Evolutionary conservation across 2,113 vertebrate species (phyloP).

Genomic region (Zingel zingel): DNA sequence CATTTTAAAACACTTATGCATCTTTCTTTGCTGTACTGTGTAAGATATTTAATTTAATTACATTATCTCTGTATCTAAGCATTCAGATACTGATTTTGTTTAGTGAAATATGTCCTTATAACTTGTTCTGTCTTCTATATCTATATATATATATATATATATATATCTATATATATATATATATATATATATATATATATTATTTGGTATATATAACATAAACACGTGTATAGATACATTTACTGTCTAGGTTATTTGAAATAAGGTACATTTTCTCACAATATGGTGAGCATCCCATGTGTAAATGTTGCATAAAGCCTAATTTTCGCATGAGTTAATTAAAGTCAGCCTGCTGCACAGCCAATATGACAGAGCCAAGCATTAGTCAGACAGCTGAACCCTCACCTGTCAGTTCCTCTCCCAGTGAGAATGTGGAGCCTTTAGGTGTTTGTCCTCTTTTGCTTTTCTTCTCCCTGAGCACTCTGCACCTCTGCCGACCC

Average conservation of each 20-base stretch:
- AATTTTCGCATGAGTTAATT: background rate
- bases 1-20: background rate
- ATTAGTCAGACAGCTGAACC: background rate
- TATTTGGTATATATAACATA: too few species aligned
- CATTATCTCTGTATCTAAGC: background rate
- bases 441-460: conserved; percentile 8
- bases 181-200: too few species aligned
- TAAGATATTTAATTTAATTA: background rate
- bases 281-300: background rate
- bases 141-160: too few species aligned
- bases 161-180: too few species aligned
- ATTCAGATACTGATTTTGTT: too few species aligned
- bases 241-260: background rate
- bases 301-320: background rate
- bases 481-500: conserved; percentile 21
- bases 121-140: background rate
- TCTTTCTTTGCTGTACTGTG: background rate
- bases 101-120: background rate
- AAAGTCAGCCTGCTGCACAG: background rate
- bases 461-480: conserved; percentile 15
- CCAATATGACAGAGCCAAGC: background rate
- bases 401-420: conserved; percentile 42
- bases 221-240: background rate
- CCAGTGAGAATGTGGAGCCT: conserved; percentile 9
- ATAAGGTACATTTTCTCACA: background rate